Evolutionary conservation across 1,140 invertebrate species (phyloP).

Genomic region (Aphis craccivora): DNA sequence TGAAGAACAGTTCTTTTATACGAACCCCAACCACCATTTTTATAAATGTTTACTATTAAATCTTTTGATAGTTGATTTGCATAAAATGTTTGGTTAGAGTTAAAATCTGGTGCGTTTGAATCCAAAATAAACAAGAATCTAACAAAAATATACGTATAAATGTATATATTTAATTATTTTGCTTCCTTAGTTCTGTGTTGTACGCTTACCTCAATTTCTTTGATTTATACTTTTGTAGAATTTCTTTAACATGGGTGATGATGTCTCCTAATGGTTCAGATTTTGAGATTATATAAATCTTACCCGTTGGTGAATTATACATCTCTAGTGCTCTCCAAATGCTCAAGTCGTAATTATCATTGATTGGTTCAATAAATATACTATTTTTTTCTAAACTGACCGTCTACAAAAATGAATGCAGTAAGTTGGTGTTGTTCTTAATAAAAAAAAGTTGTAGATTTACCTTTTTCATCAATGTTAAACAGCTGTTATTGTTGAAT

Average conservation of each 20-base stretch:
- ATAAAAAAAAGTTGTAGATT: too few relatives aligned
- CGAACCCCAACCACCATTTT: conserved; percentile 79
- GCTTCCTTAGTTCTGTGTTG: fast-evolving
- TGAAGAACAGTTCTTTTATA: conserved; percentile 64
- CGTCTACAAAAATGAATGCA: neutral
- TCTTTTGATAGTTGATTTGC: conserved; percentile 73
- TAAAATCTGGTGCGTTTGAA: conserved; percentile 71
- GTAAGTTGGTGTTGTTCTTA: neutral
- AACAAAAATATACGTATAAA: conserved; percentile 60
- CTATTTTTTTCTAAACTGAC: neutral
- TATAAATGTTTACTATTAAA: conserved; percentile 79
- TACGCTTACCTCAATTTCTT: neutral
- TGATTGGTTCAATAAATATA: neutral
- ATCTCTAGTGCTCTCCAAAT: neutral
- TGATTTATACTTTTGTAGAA: conserved; percentile 8
- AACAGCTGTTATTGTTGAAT: neutral
- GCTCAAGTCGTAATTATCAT: neutral
- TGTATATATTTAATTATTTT: neutral
- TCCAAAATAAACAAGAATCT: conserved; percentile 74
- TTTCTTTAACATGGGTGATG: neutral
- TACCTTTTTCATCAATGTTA: conserved; percentile 39
- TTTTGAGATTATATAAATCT: neutral
- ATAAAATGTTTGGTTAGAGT: conserved; percentile 71
- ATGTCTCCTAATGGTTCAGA: neutral
- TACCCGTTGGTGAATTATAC: neutral